Conservation (phyloP, 2,888 invertebrate species). For the Parnassius apollo region DNA sequence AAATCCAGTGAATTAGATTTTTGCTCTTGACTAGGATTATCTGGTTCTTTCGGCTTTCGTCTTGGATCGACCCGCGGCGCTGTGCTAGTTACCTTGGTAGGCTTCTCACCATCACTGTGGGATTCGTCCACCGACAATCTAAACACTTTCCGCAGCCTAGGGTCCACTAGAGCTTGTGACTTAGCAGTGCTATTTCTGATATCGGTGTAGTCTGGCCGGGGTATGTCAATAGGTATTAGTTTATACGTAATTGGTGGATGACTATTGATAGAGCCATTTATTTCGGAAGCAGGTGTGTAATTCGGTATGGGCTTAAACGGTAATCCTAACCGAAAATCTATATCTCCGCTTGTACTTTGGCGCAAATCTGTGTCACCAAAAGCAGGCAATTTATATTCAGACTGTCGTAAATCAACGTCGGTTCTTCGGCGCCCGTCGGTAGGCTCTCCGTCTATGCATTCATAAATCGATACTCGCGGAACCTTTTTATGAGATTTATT, state of each 20-base stretch:
- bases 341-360: conserved; percentile 81
- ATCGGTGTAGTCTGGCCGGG: conserved; percentile 88
- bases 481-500: conserved; percentile 52
- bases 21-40: conserved; percentile 48
- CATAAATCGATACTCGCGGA: conserved; percentile 80
- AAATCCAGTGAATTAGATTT: conserved; percentile 74
- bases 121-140: conserved; percentile 83
- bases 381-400: conserved; percentile 76
- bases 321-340: conserved; percentile 87
- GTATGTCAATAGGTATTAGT: conserved; percentile 82
- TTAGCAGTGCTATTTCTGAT: conserved; percentile 86
- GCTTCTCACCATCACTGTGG: conserved; percentile 81
- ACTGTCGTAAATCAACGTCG: conserved; percentile 76
- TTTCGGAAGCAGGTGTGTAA: conserved; percentile 92
- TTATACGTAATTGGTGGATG: conserved; percentile 88
- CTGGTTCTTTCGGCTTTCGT: conserved; percentile 69
- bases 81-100: conserved; percentile 53
- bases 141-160: conserved; percentile 88
- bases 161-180: conserved; percentile 87
- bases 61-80: conserved; percentile 73
- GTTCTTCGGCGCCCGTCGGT: conserved; percentile 70
- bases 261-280: conserved; percentile 89
- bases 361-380: conserved; percentile 86
- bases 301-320: conserved; percentile 91
- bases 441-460: conserved; percentile 80